Evolutionary conservation across 1,140 invertebrate species (phyloP).

Genomic region (Danaus melanippus): DNA sequence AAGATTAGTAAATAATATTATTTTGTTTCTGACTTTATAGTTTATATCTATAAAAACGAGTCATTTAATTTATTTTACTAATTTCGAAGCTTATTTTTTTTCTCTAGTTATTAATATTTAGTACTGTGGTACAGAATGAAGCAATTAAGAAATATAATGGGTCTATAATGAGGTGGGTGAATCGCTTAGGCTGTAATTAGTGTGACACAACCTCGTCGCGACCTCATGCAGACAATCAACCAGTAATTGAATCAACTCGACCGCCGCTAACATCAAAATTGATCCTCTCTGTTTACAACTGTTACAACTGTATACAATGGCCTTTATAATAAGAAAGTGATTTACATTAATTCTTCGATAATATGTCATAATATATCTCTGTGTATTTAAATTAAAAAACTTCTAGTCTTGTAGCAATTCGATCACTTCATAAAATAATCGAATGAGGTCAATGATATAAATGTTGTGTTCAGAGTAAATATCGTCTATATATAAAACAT

Average conservation of each 20-base stretch:
- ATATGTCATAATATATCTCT: not conserved
- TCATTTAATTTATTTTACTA: too few species aligned
- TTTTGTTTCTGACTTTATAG: too few species aligned
- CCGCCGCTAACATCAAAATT: slow-evolving; percentile 47
- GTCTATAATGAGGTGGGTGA: slow-evolving; percentile 38
- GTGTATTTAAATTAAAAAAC: slow-evolving; percentile 1
- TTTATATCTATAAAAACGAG: too few species aligned
- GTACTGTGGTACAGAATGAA: too few species aligned
- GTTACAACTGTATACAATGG: too few species aligned
- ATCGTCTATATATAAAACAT: slow-evolving; percentile 8
- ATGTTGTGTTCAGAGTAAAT: slow-evolving; percentile 3
- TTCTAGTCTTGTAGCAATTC: not conserved
- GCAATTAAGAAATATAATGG: too few species aligned
- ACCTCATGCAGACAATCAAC: slow-evolving; percentile 61
- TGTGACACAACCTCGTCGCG: slow-evolving; percentile 57
- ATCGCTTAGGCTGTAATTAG: slow-evolving; percentile 55
- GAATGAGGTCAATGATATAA: slow-evolving; percentile 12
- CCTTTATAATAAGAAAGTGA: too few species aligned
- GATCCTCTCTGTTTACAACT: slow-evolving; percentile 5
- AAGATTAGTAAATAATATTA: too few species aligned
- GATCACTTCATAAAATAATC: slow-evolving; percentile 1
- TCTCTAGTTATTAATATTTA: too few species aligned
- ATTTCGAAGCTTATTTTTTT: too few species aligned
- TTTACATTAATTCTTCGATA: too few species aligned
- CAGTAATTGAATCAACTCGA: slow-evolving; percentile 59